Evolutionary conservation across 2,888 invertebrate genomes (phyloP).

Genomic region (Myathropa florea): DNA sequence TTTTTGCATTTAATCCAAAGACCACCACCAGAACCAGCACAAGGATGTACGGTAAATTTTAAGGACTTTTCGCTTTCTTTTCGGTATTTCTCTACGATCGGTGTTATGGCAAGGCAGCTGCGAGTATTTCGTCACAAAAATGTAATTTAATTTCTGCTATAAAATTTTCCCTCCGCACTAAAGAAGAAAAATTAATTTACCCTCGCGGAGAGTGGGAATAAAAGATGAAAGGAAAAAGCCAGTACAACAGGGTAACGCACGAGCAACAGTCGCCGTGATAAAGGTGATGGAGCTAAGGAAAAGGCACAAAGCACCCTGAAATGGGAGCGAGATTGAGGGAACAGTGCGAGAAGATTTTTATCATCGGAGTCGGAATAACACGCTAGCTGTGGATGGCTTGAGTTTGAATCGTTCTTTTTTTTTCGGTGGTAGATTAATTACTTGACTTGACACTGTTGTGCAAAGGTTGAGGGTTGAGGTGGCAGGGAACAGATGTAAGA

Average conservation of each 20-base stretch:
- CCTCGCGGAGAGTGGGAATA: constrained; percentile 32
- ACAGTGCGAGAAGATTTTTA: constrained; percentile 20
- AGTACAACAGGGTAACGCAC: constrained; percentile 17
- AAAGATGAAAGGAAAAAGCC: constrained; percentile 46
- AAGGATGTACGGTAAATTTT: constrained; percentile 41
- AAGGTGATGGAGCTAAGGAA: not conserved
- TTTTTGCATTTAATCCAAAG: constrained; percentile 33
- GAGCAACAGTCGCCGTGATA: constrained; percentile 20
- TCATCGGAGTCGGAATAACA: constrained; percentile 27
- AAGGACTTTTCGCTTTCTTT: constrained; percentile 24
- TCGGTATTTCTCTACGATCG: not conserved
- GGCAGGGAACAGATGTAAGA: constrained; percentile 18
- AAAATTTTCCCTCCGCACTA: constrained; percentile 39
- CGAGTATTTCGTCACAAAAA: constrained; percentile 65
- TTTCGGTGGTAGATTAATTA: constrained; percentile 30
- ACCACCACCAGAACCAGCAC: not conserved
- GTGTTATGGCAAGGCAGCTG: constrained; percentile 30
- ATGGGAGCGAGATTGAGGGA: not conserved
- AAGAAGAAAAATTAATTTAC: constrained; percentile 56
- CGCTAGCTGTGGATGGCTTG: not conserved
- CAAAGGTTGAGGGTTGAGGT: not conserved
- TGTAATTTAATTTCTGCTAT: constrained; percentile 58
- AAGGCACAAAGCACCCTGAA: not conserved
- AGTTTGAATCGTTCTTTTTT: constrained; percentile 16
- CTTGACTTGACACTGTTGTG: constrained; percentile 15